Base-by-base conservation (phyloP, 2,113 vertebrate species). In the Scolopax mira region DNA sequence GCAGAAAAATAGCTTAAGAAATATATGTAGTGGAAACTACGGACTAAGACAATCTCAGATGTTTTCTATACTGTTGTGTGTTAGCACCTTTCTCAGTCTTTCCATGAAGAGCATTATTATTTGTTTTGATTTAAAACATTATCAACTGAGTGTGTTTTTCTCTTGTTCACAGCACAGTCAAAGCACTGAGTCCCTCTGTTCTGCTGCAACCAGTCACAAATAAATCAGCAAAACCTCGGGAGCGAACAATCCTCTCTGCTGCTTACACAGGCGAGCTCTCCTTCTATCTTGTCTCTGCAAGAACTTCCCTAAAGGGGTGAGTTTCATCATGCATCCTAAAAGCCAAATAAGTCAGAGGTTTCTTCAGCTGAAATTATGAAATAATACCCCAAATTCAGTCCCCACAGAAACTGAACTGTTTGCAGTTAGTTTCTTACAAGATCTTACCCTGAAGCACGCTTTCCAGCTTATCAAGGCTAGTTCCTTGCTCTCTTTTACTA, bases 321-420 rank as follows among this genome's bases (percentile, higher is more conserved):
- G 74, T 89, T 97, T 85, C 89, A 79, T 79, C 80, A 80, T 2
- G 5, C 0, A 1, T 55, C 54, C 30, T 17, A 81, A 72, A 57
- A 81, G 58, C 84, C 89, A 82, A 85, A 14, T 25, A 77, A 93
- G 73, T 72, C 54, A 85, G 73, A 87, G 46, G 70, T 75, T 85
- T 94, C 79, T 93, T 85, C 70, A 64, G 66, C 79, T 17, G 4
- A 96, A 93, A 93, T 92, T 11, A 89, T 57, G 89, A 94, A 90
- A 85, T 74, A 91, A 93, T 77, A 69, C 13, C 55, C 80, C 70
- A 88, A 69, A 72, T 6, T 0, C 1, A 90, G 65, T 70, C 70
- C 33, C 30, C 48, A 60, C 61, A 65, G 79, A 85, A 91, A 79
- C 72, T 0, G 17, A 90, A 54, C 77, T 60, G 48, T 48, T 87